Percentiles rank a stretch among this genome's conserved stretches.
Evolutionary conservation across 2,888 invertebrate genomes (phyloP).

Genomic region (Agrilus biguttatus): DNA sequence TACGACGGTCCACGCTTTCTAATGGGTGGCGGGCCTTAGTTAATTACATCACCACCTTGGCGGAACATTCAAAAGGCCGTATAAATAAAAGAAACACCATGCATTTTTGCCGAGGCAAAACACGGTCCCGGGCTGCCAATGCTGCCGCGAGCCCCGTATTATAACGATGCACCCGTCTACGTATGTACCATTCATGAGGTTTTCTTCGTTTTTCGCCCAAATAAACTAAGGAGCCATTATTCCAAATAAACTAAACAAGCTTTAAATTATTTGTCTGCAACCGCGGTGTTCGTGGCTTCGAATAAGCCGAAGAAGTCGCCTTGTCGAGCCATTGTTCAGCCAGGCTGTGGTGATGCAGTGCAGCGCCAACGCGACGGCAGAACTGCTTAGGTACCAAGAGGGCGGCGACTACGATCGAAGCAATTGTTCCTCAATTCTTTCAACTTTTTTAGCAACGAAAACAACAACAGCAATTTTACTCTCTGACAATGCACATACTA

Average conservation of each 20-base stretch:
- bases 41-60: conserved; percentile 32
- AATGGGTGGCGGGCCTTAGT: conserved; percentile 31
- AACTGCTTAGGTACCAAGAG: no score
- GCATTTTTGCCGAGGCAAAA: conserved; percentile 17
- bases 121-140: conserved; percentile 10
- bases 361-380: no score
- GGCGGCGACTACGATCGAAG: no score
- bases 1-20: conserved; percentile 28
- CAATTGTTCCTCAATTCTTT: no score
- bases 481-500: no score
- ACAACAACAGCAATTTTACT: no score
- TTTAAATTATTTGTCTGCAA: conserved; percentile 24
- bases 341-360: no score
- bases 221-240: conserved; percentile 4
- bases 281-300: conserved; percentile 4
- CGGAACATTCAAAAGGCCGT: conserved; percentile 29
- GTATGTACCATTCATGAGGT: conserved; percentile 14
- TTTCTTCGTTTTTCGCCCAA: conserved; percentile 2
- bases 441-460: no score
- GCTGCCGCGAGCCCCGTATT: background rate
- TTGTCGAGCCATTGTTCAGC: no score
- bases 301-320: conserved; percentile 12
- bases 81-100: conserved; percentile 30
- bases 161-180: conserved; percentile 11
- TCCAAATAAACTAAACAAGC: conserved; percentile 19